Evolutionary conservation across 2,113 vertebrate species (phyloP), one percentile per base, ranked within the genome.

Genomic region (Grantiella picta): DNA sequence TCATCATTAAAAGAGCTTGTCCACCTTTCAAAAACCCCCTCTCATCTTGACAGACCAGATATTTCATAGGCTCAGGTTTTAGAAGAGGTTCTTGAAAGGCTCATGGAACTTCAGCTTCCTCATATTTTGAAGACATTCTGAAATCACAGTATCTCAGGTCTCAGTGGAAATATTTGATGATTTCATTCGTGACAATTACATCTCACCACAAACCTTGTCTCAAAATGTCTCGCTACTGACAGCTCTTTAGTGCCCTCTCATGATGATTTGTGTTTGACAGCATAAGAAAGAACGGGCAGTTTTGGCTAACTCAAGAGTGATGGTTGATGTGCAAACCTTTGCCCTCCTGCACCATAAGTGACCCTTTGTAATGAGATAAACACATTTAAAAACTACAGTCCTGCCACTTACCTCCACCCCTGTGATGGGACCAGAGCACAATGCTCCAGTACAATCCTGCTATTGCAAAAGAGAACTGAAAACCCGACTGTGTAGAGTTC

Each of bases 201-300:
- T 89, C 76, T 90, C 76, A 82, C 21, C 36, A 63, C 45, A 92
- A 54, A 78, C 25, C 50, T 90, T 38, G 35, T 45, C 45, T 88
- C 76, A 28, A 73, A 86, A 27, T 50, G 36, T 33, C 49, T 84
- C 2, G 14, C 76, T 86, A 75, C 47, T 89, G 88, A 90, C 80
- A 86, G 93, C 96, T 97, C 95, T 96, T 96, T 95, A 96, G 96
- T 94, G 96, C 96, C 93, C 90, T 82, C 95, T 96, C 86, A 95
- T 92, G 94, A 95, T 97, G 88, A 86, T 85, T 83, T 90, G 90
- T 80, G 85, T 89, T 78, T 95, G 93, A 91, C 82, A 84, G 85
- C 52, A 7, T 8, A 47, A 89, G 69, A 35, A 35, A 60, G 77
- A 82, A 40, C 8, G 2, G 9, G 27, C 86, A 65, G 33, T 70